Base-by-base conservation (phyloP, 2,113 vertebrate species). In the Pseudorhombus dupliciocellatus region DNA sequence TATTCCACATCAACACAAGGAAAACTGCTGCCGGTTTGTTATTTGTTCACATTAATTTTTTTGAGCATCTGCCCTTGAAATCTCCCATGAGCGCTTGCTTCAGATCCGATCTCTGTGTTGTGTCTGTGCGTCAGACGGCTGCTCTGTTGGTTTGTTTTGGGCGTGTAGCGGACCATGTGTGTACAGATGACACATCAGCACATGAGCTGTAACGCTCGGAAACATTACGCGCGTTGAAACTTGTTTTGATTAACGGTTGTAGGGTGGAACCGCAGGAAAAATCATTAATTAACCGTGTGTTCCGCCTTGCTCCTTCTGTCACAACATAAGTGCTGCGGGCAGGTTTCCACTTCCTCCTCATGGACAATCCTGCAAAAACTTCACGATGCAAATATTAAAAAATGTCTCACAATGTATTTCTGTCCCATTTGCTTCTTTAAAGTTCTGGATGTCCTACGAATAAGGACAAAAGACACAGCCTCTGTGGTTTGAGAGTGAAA, bases 231-330 rank as follows among this genome's bases (percentile, higher is more conserved):
- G 18, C 59, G 65, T 28, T 54, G 53, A 62, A 81, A 77, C 71
- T 54, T 51, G 77, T 71, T 66, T 24, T 34, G 51, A 20, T 80
- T 14, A 18, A 54, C 12, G 44, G 60, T 24, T 65, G 20, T 24
- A 0, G 69, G 40, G 70, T 48, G 76, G 51, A 62, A 21, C 37
- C 48, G 7, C 37, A 1, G 34, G 34, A 22, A 75, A 85, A 71
- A 80, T 73, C 10, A 60, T 78, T 77, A 18, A 53, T 80, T 66
- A 57, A 55, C 30, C 12, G 25, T 62, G 18, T 48, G 16, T 21
- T 54, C 48, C 55, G 56, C 69, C 54, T 58, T 0, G 2, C 9
- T 24, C 52, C 26, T 1, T 54, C 48, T 60, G 62, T 75, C 54
- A 37, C 20, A 66, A 51, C 42, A 51, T 20, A 14, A 24, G 8